Conservation (phyloP, 1,140 invertebrate species). For the Pseudomyrmex sp. region DNA sequence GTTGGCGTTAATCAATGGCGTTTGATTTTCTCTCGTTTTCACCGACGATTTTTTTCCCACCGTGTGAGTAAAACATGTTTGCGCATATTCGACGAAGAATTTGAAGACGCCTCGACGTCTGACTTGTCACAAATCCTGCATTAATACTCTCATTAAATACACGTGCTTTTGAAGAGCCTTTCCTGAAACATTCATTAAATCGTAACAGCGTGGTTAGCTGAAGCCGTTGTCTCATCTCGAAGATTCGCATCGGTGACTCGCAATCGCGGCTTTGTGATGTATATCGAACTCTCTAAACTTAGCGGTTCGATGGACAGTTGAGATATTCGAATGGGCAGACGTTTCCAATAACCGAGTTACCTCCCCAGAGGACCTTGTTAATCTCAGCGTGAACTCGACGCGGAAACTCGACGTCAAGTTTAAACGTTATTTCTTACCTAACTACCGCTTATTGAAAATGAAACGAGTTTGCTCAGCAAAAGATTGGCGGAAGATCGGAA, state of each 20-base stretch:
- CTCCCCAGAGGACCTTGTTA: background rate
- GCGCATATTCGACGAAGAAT: too few relatives aligned
- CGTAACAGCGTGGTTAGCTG: background rate
- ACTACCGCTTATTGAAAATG: too few relatives aligned
- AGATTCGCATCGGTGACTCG: constrained; percentile 39
- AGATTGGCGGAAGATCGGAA: too few relatives aligned
- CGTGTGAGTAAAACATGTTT: too few relatives aligned
- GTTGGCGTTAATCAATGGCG: too few relatives aligned
- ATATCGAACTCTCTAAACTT: constrained; percentile 43
- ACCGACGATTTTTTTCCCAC: too few relatives aligned
- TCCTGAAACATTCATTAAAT: constrained; percentile 59
- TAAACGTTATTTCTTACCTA: background rate
- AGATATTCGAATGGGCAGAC: background rate
- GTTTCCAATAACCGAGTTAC: background rate
- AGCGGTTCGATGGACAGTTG: constrained; percentile 6
- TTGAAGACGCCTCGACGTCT: too few relatives aligned
- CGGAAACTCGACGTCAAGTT: background rate
- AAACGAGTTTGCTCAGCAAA: too few relatives aligned
- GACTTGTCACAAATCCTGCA: too few relatives aligned
- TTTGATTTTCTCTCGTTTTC: too few relatives aligned
- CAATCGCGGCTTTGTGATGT: constrained; percentile 3
- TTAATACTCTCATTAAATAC: too few relatives aligned
- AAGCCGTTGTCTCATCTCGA: constrained; percentile 29
- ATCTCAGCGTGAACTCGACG: background rate
- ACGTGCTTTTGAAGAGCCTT: background rate